These are phyloP conservation scores for Dascillus cervinus DNA, from an alignment of 2,888 invertebrate genomes.

Conservation along the genomic window DNA sequence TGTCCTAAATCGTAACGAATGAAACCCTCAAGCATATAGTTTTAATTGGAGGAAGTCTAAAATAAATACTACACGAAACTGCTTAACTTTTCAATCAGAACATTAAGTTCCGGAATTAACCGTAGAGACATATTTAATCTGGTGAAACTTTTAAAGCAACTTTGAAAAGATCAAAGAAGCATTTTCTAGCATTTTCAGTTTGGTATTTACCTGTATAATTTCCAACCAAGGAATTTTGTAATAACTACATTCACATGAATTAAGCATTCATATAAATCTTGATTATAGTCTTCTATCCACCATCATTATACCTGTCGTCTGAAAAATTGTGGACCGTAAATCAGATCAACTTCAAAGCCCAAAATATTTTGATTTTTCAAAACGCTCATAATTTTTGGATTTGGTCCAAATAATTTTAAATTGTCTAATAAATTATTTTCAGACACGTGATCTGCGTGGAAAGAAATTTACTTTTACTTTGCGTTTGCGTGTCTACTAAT, in stretches of 20 bases:
- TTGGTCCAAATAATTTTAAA: neutral
- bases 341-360: too few relatives aligned
- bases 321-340: too few relatives aligned
- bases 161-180: neutral
- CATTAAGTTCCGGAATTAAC: neutral
- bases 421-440: constrained; percentile 1
- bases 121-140: neutral
- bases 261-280: too few relatives aligned
- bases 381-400: too few relatives aligned
- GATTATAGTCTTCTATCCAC: too few relatives aligned
- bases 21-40: too few relatives aligned
- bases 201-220: neutral
- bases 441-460: constrained; percentile 9
- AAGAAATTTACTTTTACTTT: too few relatives aligned
- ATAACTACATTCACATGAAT: neutral
- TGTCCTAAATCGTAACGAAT: too few relatives aligned
- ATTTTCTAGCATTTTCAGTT: neutral
- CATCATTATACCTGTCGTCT: too few relatives aligned
- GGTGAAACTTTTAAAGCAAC: neutral
- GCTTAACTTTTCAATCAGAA: neutral
- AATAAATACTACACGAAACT: neutral
- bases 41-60: too few relatives aligned
- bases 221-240: neutral
- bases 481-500: constrained; percentile 13
- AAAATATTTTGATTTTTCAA: too few relatives aligned